phyloP scores from a whole-genome alignment of 2,113 vertebrate species.

The Zingel zingel region DNA sequence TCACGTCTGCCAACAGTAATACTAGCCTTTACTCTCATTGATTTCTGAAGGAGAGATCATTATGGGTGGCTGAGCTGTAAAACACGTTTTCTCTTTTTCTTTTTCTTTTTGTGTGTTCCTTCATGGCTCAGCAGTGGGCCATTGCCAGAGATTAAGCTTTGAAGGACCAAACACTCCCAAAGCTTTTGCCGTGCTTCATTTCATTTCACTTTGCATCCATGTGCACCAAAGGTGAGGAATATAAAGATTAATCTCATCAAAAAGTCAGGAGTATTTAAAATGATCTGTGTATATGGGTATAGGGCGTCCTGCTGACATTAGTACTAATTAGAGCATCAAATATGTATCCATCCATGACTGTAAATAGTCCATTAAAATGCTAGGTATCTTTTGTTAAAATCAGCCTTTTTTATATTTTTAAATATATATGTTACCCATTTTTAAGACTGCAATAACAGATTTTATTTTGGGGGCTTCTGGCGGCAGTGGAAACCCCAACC shows the following conservation, averaged over 20 bases:
- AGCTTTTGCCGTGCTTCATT: background rate
- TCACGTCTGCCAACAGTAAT: conserved; percentile 52
- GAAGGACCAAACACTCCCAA: conserved; percentile 7
- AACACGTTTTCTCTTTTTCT: conserved; percentile 36
- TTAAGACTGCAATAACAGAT: no score
- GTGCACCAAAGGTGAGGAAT: background rate
- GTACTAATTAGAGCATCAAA: no score
- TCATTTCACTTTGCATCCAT: background rate
- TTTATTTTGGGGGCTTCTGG: no score
- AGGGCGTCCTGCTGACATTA: background rate
- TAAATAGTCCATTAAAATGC: no score
- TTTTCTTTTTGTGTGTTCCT: conserved; percentile 10
- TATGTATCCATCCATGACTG: no score
- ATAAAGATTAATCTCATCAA: background rate
- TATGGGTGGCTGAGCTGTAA: conserved; percentile 50
- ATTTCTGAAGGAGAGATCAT: conserved; percentile 55
- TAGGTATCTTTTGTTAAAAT: no score
- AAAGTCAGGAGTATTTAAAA: background rate
- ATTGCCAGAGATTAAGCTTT: conserved; percentile 30
- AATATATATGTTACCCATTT: no score
- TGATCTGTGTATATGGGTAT: background rate
- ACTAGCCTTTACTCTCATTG: conserved; percentile 50
- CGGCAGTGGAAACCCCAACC: no score
- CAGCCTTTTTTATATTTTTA: no score
- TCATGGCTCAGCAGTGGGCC: conserved; percentile 30